Base-by-base conservation (phyloP, 2,113 vertebrate species). In the Lethenteron camtschaticum region DNA sequence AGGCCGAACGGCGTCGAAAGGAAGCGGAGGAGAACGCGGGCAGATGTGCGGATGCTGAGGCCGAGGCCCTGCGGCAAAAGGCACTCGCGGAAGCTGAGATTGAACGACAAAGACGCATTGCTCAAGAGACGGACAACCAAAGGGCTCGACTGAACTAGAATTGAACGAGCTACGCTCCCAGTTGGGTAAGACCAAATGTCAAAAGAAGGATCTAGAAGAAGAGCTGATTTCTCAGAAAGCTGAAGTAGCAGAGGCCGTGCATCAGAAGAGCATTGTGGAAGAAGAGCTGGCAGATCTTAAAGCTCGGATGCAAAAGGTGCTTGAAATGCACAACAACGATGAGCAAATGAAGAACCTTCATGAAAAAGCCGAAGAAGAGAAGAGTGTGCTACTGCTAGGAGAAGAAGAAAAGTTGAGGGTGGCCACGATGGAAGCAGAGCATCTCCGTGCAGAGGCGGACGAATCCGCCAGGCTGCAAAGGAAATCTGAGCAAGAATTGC, bases 111-210 rank as follows among this genome's bases (percentile, higher is more conserved):
- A 96, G 92, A 76, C 82, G 82, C 73, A 82, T 95, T 1, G 87
- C 89, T 0, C 91, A 96, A 79, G 85, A 91, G 77, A 92, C 90
- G 0, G 73, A 94, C 71, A 81, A 85, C 69, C 94, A 99, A 77
- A 99, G 96, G 77, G 85, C 86, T 87, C 89, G 76, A 87, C 96
- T 11, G 92, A 96, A 74, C 83, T 87, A 78, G 91, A 99, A 74
- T 85, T 96, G 73, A 80, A 86, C 2, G 85, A 88, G 9, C 85
- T 99, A 56, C 85, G 84, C 73, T 74, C 96, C 70, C 79, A 82
- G 76, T 83, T 96, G 70, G 90, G 95, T 16, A 87, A 96, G 74
- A 95, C 90, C 0, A 90, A 95, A 74, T 87, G 86, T 69, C 94
- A 99, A 80, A 95, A 95, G 72, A 70, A 72, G 71, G 76, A 95